These are phyloP conservation scores for Amazona guildingii DNA, from an alignment of 2,113 vertebrate species.

Conservation along the genomic window DNA sequence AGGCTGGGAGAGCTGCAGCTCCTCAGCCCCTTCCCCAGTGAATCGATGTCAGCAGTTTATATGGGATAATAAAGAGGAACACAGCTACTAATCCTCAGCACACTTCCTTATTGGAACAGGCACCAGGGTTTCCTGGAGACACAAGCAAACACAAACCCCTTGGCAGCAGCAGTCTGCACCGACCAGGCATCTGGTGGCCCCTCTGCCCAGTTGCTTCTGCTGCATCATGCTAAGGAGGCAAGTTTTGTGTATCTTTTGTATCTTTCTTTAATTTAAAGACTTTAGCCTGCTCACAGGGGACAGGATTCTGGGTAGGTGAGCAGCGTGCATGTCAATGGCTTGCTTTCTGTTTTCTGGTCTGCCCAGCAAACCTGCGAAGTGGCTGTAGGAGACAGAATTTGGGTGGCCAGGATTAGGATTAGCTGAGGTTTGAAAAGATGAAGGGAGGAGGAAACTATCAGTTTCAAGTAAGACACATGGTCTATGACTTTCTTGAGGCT, in stretches of 20 bases:
- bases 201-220: constrained; percentile 16
- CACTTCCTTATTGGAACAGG: constrained; percentile 19
- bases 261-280: background rate
- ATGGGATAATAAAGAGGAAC: background rate
- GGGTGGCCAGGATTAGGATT: background rate
- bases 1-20: background rate
- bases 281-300: background rate
- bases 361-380: background rate
- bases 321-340: background rate
- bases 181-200: background rate
- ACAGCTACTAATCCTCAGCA: background rate
- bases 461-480: background rate
- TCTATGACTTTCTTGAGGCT: background rate
- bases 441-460: background rate
- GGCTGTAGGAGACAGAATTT: background rate
- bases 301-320: background rate
- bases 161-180: background rate
- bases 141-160: constrained; percentile 62
- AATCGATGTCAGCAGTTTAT: fast-evolving
- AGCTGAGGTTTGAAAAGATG: background rate
- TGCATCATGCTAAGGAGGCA: constrained; percentile 51
- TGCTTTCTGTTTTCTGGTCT: background rate
- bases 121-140: constrained; percentile 73
- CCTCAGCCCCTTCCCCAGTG: background rate
- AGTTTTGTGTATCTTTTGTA: background rate